These are phyloP conservation scores for Triplophysa siluroides DNA, from an alignment of 2,113 vertebrate species.

Conservation along the genomic window DNA sequence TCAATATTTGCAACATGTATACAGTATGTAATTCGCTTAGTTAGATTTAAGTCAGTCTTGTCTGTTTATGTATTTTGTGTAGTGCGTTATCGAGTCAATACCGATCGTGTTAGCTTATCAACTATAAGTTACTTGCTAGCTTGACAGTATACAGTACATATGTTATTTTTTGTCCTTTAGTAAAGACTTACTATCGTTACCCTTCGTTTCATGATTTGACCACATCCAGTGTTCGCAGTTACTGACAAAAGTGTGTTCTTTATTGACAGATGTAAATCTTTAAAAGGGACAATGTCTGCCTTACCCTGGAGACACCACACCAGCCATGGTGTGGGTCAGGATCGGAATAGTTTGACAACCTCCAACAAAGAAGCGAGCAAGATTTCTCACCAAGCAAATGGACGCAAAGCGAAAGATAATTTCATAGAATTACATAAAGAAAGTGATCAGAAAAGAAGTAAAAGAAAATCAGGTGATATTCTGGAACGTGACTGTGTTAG, in stretches of 20 bases:
- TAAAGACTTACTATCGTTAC: not conserved
- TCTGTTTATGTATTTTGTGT: not conserved
- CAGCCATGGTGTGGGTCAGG: not conserved
- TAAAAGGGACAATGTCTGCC: conserved; percentile 7
- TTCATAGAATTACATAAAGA: not conserved
- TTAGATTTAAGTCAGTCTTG: not conserved
- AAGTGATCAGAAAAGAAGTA: conserved; percentile 5
- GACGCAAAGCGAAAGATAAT: not conserved
- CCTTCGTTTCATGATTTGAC: not conserved
- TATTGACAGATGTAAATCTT: not conserved
- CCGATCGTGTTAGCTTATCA: not conserved
- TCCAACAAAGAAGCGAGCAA: not conserved
- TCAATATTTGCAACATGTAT: too few relatives aligned
- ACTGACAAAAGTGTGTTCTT: not conserved
- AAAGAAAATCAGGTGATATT: conserved; percentile 32
- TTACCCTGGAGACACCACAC: not conserved
- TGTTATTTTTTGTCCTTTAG: not conserved
- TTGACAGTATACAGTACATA: not conserved
- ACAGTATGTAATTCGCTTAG: not conserved
- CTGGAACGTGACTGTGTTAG: not conserved
- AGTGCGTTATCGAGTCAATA: not conserved
- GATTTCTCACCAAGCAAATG: conserved; percentile 14
- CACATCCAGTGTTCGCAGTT: not conserved
- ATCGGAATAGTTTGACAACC: not conserved
- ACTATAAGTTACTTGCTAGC: not conserved